Conservation (phyloP, 1,140 invertebrate species). For the Melanaphis sacchari region DNA sequence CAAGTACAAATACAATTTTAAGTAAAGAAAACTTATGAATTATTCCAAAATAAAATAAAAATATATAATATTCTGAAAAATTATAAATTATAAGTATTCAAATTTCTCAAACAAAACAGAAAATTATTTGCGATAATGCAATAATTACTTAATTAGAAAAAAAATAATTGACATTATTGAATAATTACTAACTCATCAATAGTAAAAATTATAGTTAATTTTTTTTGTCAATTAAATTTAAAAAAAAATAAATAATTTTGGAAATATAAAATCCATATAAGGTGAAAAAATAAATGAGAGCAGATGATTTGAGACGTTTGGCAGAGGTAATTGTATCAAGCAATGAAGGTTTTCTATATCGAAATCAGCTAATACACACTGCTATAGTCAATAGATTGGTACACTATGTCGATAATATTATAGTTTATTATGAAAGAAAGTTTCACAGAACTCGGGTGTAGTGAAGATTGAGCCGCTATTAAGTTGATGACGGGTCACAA, state of each 20-base stretch:
- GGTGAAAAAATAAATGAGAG: not conserved
- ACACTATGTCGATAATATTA: not conserved
- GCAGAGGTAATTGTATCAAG: not conserved
- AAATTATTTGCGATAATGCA: not conserved
- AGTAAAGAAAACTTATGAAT: not conserved
- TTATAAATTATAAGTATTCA: not conserved
- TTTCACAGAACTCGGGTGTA: not conserved
- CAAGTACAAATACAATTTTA: not conserved
- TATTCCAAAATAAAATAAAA: not conserved
- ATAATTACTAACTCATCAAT: too few species aligned
- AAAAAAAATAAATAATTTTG: not conserved
- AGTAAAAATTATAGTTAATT: too few species aligned
- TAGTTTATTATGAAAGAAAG: not conserved
- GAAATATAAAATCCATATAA: not conserved
- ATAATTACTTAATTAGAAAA: not conserved
- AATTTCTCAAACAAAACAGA: not conserved
- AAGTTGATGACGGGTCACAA: slow-evolving; percentile 38
- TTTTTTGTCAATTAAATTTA: not conserved
- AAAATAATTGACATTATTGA: not conserved
- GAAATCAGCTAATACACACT: too few species aligned
- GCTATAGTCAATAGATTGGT: not conserved
- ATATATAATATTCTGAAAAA: not conserved
- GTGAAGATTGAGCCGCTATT: slow-evolving; percentile 41
- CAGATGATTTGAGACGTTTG: not conserved
- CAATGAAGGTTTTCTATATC: not conserved